phyloP scores from a whole-genome alignment of 2,797 vertebrate genomes.

The Atherinosoma microstoma region DNA sequence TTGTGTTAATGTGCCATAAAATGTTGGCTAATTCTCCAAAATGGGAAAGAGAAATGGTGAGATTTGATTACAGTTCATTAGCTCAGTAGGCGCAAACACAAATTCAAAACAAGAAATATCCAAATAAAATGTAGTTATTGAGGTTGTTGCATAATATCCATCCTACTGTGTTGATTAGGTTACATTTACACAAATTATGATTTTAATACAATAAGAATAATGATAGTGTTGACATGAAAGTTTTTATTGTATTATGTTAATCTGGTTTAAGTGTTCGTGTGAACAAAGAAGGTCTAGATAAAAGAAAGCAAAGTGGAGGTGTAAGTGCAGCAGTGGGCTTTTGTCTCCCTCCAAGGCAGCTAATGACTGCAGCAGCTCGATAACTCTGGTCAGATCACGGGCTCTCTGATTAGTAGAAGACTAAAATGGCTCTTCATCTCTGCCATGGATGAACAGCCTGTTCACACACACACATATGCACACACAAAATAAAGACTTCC shows the following conservation, averaged over 20 bases:
- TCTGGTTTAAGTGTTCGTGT: conserved; percentile 9
- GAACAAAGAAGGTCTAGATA: conserved; percentile 4
- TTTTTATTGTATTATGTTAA: conserved; percentile 9
- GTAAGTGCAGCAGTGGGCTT: not conserved
- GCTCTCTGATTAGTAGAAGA: conserved; percentile 36
- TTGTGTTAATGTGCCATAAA: not conserved
- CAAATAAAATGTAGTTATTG: not conserved
- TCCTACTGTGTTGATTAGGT: conserved; percentile 21
- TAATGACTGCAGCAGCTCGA: conserved; percentile 36
- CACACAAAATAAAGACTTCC: conserved; percentile 12
- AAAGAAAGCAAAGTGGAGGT: conserved; percentile 1
- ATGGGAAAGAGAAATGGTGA: not conserved
- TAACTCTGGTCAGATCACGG: conserved; percentile 19
- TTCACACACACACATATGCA: conserved; percentile 15
- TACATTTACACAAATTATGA: conserved; percentile 15
- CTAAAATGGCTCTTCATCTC: conserved; percentile 34
- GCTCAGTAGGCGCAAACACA: not conserved
- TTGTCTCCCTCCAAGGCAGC: conserved; percentile 1
- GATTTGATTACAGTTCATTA: not conserved
- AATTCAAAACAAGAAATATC: not conserved
- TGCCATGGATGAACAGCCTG: conserved; percentile 8
- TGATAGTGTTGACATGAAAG: conserved; percentile 13
- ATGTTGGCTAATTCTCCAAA: not conserved
- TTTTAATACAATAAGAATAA: conserved; percentile 21
- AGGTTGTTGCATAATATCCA: not conserved